A percentile compares a stretch with the other conserved stretches of the same genome.
phyloP scores from a whole-genome alignment of 2,113 vertebrate species.

The Trogon surrucura region DNA sequence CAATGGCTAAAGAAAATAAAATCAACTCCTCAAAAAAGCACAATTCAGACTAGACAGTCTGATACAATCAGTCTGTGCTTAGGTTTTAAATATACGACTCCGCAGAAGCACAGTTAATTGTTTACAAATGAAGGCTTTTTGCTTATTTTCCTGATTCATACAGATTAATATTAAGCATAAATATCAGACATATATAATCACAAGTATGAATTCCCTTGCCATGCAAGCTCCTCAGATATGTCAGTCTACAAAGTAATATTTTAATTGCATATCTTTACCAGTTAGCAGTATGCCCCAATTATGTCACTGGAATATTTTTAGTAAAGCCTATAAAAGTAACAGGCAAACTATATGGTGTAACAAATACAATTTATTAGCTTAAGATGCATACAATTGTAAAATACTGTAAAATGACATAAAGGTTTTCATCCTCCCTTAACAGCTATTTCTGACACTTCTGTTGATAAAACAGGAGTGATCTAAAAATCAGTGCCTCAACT shows the following conservation, averaged over 20 bases:
- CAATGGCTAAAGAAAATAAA: background rate
- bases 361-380: conserved; percentile 60
- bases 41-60: background rate
- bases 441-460: conserved; percentile 37
- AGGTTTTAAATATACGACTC: conserved; percentile 16
- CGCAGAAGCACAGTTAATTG: conserved; percentile 20
- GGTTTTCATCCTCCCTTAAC: conserved; percentile 42
- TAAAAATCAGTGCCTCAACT: conserved; percentile 36
- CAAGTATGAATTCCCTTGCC: conserved; percentile 40
- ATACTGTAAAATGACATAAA: conserved; percentile 47
- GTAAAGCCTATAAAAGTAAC: conserved; percentile 56
- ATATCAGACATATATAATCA: conserved; percentile 56
- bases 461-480: conserved; percentile 36
- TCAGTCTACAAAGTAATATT: conserved; percentile 62
- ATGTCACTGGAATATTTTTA: conserved; percentile 60
- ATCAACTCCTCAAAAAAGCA: background rate
- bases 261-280: conserved; percentile 66
- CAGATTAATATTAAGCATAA: conserved; percentile 40
- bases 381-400: conserved; percentile 53
- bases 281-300: conserved; percentile 64
- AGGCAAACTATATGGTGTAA: conserved; percentile 43
- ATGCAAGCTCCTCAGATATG: conserved; percentile 56
- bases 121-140: conserved; percentile 58
- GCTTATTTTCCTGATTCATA: conserved; percentile 61
- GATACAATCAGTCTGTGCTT: background rate